phyloP scores from a whole-genome alignment of 1,140 invertebrate genomes.

The Euura lappo region DNA sequence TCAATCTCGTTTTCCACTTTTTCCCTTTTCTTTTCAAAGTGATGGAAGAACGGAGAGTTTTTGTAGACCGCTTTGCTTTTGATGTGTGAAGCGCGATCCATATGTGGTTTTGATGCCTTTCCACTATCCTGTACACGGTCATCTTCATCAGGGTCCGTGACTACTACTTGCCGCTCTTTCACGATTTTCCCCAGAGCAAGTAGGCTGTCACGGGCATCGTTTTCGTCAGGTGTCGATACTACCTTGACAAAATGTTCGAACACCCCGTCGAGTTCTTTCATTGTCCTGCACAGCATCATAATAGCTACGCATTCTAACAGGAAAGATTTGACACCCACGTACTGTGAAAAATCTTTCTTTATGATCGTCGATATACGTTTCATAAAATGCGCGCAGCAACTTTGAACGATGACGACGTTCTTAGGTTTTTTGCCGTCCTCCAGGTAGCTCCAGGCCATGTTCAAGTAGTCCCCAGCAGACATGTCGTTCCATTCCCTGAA shows the following conservation, averaged over 20 bases:
- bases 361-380: constrained; percentile 15
- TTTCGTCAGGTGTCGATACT: not conserved
- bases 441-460: not conserved
- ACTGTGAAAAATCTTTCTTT: constrained; percentile 16
- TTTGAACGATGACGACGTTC: constrained; percentile 10
- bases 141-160: not conserved
- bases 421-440: not conserved
- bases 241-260: constrained; percentile 14
- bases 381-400: constrained; percentile 19
- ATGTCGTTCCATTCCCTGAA: constrained; percentile 25
- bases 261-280: constrained; percentile 7
- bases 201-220: not conserved
- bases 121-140: not conserved
- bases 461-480: constrained; percentile 19
- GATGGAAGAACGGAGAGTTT: constrained; percentile 13
- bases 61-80: not conserved
- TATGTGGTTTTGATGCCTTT: not conserved
- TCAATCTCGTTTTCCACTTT: constrained; percentile 8
- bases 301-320: constrained; percentile 15
- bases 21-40: constrained; percentile 12
- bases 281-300: constrained; percentile 8
- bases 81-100: not conserved
- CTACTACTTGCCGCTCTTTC: not conserved
- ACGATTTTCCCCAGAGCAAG: not conserved
- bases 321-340: not conserved